Base-by-base conservation (phyloP, 2,797 vertebrate species). In the Gobionotothen gibberifrons region DNA sequence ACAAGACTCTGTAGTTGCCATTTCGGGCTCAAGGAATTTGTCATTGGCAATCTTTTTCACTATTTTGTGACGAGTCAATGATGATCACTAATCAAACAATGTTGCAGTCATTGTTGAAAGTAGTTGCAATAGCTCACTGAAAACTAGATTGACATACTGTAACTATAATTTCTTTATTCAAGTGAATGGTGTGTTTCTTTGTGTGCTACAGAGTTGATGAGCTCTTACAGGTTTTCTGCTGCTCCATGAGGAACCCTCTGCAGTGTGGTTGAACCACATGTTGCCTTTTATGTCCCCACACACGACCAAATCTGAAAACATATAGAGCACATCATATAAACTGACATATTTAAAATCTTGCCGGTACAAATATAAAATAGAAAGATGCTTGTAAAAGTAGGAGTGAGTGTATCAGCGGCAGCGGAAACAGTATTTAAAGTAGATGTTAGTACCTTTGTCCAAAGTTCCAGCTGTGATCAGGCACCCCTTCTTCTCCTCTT, bases 261-360 rank as follows among this genome's bases (percentile, higher is more conserved):
- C 62, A 13, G 75, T 69, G 22, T 78, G 59, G 58, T 89, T 93
- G 81, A 90, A 95, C 94, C 93, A 94, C 84, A 95, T 92, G 84
- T 94, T 92, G 12, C 94, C 95, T 5, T 82, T 84, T 17, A 66
- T 14, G 57, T 95, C 94, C 56, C 94, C 94, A 80, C 90, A 93
- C 61, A 95, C 93, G 4, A 94, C 19, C 14, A 94, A 82, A 0
- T 92, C 94, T 95, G 82, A 22, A 82, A 72, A 44, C 46, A 72
- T 7, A 51, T 16, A 51, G 7, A 53, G 52, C 46, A 42, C 21
- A 5, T 29, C 9, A 76, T 12, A 47, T 4, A 14, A 77, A 59
- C 14, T 17, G 32, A 42, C 1, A 22, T 5, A 51, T 3, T 36
- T 1, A 11, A 22, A 51, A 29, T 14, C 21, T 29, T 22, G 4